These are phyloP conservation scores for Rhinichthys osculus DNA, from an alignment of 2,797 vertebrate genomes.

Conservation along the genomic window DNA sequence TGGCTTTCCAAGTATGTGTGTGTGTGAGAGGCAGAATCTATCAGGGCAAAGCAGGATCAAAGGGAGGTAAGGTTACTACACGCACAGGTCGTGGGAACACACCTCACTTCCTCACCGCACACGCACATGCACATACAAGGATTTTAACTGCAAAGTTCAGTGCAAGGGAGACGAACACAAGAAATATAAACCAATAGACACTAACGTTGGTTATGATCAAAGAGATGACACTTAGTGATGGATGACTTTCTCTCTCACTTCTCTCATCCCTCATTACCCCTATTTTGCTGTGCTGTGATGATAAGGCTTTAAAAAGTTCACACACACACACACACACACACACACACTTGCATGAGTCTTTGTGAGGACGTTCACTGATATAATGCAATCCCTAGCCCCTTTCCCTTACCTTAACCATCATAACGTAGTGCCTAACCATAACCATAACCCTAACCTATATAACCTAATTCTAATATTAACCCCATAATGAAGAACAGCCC, in stretches of 20 bases:
- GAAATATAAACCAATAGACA: neutral
- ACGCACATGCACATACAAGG: slow-evolving; percentile 33
- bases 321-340: too few relatives aligned
- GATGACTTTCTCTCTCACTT: slow-evolving; percentile 27
- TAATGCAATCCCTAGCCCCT: neutral
- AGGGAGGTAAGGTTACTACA: slow-evolving; percentile 60
- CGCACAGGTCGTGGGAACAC: slow-evolving; percentile 60
- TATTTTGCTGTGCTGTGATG: slow-evolving; percentile 52
- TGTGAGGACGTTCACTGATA: neutral
- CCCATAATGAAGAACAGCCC: neutral
- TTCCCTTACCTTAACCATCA: neutral
- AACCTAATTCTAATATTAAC: neutral
- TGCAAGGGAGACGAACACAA: neutral
- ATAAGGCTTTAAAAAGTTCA: slow-evolving; percentile 53
- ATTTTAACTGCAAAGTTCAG: slow-evolving; percentile 18
- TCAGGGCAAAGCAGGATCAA: slow-evolving; percentile 57
- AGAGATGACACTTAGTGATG: slow-evolving; percentile 35
- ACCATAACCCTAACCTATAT: neutral
- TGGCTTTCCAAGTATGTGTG: slow-evolving; percentile 42
- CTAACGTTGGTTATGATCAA: slow-evolving; percentile 18
- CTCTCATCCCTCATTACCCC: neutral
- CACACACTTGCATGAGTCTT: neutral
- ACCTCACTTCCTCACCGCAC: slow-evolving; percentile 47
- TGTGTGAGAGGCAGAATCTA: slow-evolving; percentile 36
- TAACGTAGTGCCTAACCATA: too few relatives aligned